Evolutionary conservation across 2,888 invertebrate genomes (phyloP).

Genomic region (Phania funesta): DNA sequence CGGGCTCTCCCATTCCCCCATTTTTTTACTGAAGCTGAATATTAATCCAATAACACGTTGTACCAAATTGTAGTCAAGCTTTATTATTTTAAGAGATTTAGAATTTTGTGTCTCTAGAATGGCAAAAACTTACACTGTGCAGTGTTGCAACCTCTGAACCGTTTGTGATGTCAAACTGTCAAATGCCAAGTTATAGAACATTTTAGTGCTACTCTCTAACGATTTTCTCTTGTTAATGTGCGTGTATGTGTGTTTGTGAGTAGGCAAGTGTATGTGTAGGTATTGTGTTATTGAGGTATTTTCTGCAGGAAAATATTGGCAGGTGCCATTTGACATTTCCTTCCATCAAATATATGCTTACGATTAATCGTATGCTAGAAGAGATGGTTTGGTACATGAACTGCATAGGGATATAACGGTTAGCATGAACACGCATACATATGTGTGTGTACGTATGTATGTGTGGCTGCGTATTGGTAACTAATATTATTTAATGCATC

Average conservation of each 20-base stretch:
- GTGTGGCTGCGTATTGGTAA: background rate
- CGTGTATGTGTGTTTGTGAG: background rate
- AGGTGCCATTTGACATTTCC: constrained; percentile 64
- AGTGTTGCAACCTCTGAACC: constrained; percentile 54
- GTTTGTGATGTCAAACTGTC: constrained; percentile 65
- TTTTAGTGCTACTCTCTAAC: constrained; percentile 46
- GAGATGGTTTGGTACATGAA: background rate
- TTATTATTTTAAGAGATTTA: too few species aligned
- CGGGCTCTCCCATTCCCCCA: too few species aligned
- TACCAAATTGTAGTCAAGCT: too few species aligned
- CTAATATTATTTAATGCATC: background rate
- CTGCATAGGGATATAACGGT: background rate
- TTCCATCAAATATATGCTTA: constrained; percentile 40
- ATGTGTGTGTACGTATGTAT: background rate
- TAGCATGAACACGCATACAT: background rate
- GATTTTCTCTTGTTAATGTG: background rate
- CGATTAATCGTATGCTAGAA: constrained; percentile 25
- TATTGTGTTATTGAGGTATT: constrained; percentile 22
- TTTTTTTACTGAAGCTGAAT: too few species aligned
- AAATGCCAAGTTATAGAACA: constrained; percentile 61
- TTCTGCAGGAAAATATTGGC: constrained; percentile 51
- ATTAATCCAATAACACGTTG: too few species aligned
- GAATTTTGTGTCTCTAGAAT: too few species aligned
- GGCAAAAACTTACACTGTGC: too few species aligned
- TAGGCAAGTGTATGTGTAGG: background rate